A percentile compares a stretch with the other conserved stretches of the same genome.
phyloP scores from a whole-genome alignment of 2,113 vertebrate species.

The Python bivittatus region DNA sequence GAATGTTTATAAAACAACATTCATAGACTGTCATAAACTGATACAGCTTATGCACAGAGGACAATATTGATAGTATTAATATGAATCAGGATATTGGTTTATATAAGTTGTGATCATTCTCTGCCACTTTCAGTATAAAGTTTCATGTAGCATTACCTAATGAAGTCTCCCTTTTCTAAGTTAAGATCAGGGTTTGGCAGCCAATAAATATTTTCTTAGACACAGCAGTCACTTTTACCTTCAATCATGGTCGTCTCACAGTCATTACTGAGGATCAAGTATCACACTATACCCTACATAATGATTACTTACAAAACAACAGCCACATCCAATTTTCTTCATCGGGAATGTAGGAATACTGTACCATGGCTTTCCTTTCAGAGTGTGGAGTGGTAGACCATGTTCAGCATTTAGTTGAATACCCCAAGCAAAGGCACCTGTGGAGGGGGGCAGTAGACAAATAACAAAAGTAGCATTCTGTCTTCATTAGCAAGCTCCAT shows the following conservation, averaged over 20 bases:
- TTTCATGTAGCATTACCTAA: neutral
- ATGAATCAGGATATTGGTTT: neutral
- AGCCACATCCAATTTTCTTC: neutral
- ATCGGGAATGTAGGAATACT: neutral
- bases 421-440: neutral
- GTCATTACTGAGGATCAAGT: neutral
- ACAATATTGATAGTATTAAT: neutral
- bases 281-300: neutral
- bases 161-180: neutral
- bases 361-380: neutral
- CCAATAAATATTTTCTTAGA: neutral
- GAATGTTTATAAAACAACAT: neutral
- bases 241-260: neutral
- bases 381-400: neutral
- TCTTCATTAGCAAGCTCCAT: neutral
- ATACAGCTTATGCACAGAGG: neutral
- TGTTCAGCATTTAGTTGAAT: neutral
- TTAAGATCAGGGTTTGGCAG: neutral
- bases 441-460: neutral
- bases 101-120: neutral
- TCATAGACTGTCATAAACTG: neutral
- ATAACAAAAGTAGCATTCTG: neutral
- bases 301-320: neutral
- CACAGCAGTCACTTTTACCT: neutral
- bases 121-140: neutral